A percentile compares a stretch with the other conserved stretches of the same genome.
Conservation (phyloP, 2,113 vertebrate genomes). For the Misgurnus anguillicaudatus region DNA sequence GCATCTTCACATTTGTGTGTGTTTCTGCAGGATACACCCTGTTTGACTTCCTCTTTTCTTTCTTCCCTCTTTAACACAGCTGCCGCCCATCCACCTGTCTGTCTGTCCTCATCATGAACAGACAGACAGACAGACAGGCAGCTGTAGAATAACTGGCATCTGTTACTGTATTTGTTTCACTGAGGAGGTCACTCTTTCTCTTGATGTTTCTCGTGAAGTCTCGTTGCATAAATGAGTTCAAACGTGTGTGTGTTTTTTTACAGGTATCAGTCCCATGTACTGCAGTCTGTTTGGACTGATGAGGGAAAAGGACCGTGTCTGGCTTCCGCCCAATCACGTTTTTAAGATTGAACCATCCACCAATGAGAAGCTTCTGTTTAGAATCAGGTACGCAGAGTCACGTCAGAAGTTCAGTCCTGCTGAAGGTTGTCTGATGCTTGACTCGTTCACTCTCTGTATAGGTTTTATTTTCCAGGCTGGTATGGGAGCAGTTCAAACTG, state of each 20-base stretch:
- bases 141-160: no score
- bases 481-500: constrained; percentile 79
- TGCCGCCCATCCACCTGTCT: not conserved
- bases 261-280: constrained; percentile 89
- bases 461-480: constrained; percentile 95
- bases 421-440: not conserved
- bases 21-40: not conserved
- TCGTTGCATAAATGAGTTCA: not conserved
- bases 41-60: not conserved
- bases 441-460: constrained; percentile 52
- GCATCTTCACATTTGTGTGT: not conserved
- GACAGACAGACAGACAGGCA: not conserved
- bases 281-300: constrained; percentile 89
- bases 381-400: constrained; percentile 79
- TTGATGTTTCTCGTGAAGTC: not conserved
- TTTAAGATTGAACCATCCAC: constrained; percentile 83
- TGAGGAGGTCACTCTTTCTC: not conserved
- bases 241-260: constrained; percentile 2
- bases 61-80: not conserved
- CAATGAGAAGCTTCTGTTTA: constrained; percentile 80
- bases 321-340: constrained; percentile 92
- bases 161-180: not conserved
- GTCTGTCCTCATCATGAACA: not conserved
- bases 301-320: constrained; percentile 83
- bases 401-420: no score